These are phyloP conservation scores for Rhabdomys dilectus DNA, from an alignment of 2,113 vertebrate genomes.

Conservation along the genomic window DNA sequence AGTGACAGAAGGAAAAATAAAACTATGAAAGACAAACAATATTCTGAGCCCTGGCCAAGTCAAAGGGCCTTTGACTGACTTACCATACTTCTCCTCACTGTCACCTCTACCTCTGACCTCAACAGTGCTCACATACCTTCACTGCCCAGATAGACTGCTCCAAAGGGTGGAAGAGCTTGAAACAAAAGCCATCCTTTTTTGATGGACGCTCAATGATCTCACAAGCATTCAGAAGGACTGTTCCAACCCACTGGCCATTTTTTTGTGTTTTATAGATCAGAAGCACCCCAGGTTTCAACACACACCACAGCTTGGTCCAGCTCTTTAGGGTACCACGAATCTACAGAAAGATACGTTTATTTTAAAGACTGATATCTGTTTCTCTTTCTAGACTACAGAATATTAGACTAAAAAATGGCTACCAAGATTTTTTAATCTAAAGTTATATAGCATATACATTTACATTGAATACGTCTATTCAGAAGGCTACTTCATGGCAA, in stretches of 20 bases:
- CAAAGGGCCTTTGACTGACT: not conserved
- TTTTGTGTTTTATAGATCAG: constrained; percentile 99
- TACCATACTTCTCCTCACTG: not conserved
- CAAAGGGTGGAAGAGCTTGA: constrained; percentile 99
- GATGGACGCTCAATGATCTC: constrained; percentile 99
- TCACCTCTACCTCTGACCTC: constrained; percentile 6
- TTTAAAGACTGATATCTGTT: constrained; percentile 48
- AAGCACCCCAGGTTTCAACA: constrained; percentile 97
- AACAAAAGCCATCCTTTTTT: constrained; percentile 99
- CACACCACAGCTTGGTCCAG: constrained; percentile 99
- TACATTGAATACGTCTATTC: not conserved
- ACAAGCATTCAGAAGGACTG: constrained; percentile 98
- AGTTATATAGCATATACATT: not conserved
- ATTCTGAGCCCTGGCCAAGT: not conserved
- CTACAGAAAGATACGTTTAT: constrained; percentile 84
- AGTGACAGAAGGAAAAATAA: not conserved
- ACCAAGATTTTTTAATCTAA: constrained; percentile 24
- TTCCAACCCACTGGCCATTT: constrained; percentile 99
- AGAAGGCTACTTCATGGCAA: not conserved
- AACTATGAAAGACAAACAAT: not conserved
- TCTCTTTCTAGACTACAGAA: constrained; percentile 8
- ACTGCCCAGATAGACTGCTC: constrained; percentile 99
- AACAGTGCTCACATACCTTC: constrained; percentile 90
- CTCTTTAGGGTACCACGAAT: constrained; percentile 98
- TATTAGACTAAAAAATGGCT: not conserved